Percentiles rank a stretch among this genome's conserved stretches.
These are phyloP conservation scores for Oryzias melastigma DNA, from an alignment of 2,113 vertebrate species.

Conservation along the genomic window DNA sequence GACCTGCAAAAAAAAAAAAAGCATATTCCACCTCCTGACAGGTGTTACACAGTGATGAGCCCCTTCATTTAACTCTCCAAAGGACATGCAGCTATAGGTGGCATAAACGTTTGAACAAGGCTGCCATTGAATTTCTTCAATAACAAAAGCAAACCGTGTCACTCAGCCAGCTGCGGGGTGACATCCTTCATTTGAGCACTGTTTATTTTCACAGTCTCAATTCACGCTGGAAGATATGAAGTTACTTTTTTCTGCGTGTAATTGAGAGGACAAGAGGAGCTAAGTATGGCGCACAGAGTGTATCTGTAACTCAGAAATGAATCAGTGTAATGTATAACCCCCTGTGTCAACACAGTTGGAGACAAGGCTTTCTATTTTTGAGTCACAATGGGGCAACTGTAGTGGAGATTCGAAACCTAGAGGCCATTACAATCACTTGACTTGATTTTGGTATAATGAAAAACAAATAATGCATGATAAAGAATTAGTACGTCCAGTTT, in stretches of 20 bases:
- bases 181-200: conserved; percentile 32
- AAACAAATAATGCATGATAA: background rate
- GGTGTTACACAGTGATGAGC: too few relatives aligned
- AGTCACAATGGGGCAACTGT: conserved; percentile 36
- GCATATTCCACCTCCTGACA: too few relatives aligned
- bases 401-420: conserved; percentile 43
- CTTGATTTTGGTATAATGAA: background rate
- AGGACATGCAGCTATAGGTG: too few relatives aligned
- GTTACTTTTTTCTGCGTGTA: conserved; percentile 48
- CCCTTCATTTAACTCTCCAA: too few relatives aligned
- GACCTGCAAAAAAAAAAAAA: too few relatives aligned
- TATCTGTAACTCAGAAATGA: conserved; percentile 42
- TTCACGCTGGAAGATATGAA: conserved; percentile 11
- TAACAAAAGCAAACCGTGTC: too few relatives aligned
- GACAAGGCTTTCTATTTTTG: conserved; percentile 45
- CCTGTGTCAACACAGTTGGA: conserved; percentile 42
- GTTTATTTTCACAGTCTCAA: conserved; percentile 23
- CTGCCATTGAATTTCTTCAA: too few relatives aligned
- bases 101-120: too few relatives aligned
- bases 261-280: conserved; percentile 56
- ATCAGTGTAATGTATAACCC: conserved; percentile 46
- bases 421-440: conserved; percentile 8
- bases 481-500: background rate
- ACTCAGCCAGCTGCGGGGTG: too few relatives aligned
- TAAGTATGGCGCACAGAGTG: conserved; percentile 42